A percentile compares a stretch with the other conserved stretches of the same genome.
Evolutionary conservation across 1,140 invertebrate species (phyloP).

Genomic region (Mercenaria mercenaria): DNA sequence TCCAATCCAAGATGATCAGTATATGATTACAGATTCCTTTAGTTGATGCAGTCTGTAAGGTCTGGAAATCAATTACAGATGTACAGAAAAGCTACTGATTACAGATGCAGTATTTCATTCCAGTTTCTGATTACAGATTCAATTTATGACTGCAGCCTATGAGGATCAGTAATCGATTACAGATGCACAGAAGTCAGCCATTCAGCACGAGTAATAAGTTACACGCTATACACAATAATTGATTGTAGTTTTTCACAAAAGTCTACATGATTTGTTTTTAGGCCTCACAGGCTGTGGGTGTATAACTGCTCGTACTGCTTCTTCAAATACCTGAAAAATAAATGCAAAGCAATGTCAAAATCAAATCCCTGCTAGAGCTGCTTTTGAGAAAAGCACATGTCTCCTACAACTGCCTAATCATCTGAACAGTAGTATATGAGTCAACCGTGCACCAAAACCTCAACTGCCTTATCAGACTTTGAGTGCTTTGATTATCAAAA

Average conservation of each 20-base stretch:
- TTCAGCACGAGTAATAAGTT: slow-evolving; percentile 9
- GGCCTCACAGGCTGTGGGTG: slow-evolving; percentile 89
- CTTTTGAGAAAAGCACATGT: too few species aligned
- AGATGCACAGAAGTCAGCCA: background rate
- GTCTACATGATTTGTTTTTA: slow-evolving; percentile 69
- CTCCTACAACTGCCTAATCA: too few species aligned
- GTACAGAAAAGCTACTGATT: background rate
- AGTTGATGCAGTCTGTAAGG: background rate
- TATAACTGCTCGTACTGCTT: slow-evolving; percentile 97
- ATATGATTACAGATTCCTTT: background rate
- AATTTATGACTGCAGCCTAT: background rate
- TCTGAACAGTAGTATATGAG: too few species aligned
- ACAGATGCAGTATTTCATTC: background rate
- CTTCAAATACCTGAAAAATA: slow-evolving; percentile 95
- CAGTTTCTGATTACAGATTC: background rate
- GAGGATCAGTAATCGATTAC: background rate
- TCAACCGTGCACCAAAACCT: too few species aligned
- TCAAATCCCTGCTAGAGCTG: too few species aligned
- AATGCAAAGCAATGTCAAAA: too few species aligned
- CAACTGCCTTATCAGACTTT: too few species aligned
- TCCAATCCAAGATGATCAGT: background rate
- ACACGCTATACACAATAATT: slow-evolving; percentile 12
- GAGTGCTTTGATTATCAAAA: too few species aligned
- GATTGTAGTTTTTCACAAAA: slow-evolving; percentile 55
- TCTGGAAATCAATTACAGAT: background rate